phyloP scores from a whole-genome alignment of 2,888 invertebrate genomes.

The Pandemis heparana region DNA sequence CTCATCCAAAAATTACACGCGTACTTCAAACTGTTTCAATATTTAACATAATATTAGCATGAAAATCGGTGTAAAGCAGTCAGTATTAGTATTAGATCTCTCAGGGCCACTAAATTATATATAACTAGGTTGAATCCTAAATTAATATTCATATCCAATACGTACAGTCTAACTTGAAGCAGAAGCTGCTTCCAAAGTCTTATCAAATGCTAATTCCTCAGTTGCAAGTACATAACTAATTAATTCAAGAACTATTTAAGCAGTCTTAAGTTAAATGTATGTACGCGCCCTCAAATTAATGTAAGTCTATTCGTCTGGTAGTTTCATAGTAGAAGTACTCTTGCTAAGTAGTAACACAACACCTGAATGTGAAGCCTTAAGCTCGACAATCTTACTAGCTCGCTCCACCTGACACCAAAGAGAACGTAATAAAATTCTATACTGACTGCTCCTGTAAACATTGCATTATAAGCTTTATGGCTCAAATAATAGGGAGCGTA shows the following conservation, averaged over 20 bases:
- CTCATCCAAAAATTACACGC: too few species aligned
- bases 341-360: constrained; percentile 56
- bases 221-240: constrained; percentile 17
- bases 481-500: constrained; percentile 16
- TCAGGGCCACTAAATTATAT: neutral
- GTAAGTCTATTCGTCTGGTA: constrained; percentile 8
- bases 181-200: constrained; percentile 34
- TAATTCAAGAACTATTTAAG: constrained; percentile 27
- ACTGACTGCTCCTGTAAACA: constrained; percentile 11
- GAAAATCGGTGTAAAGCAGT: neutral
- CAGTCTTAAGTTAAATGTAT: constrained; percentile 19
- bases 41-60: too few species aligned
- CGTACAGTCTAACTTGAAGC: constrained; percentile 12
- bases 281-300: constrained; percentile 3
- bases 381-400: constrained; percentile 49
- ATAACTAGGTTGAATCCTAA: neutral
- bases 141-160: constrained; percentile 20
- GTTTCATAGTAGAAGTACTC: constrained; percentile 45
- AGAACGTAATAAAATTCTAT: constrained; percentile 39
- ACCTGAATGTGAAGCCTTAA: constrained; percentile 60
- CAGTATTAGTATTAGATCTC: neutral
- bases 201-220: constrained; percentile 19
- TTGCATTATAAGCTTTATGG: constrained; percentile 29
- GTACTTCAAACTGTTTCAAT: too few species aligned
- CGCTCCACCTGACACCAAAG: constrained; percentile 50